These are phyloP conservation scores for Thymelicus sylvestris DNA, from an alignment of 2,888 invertebrate species.

Conservation along the genomic window DNA sequence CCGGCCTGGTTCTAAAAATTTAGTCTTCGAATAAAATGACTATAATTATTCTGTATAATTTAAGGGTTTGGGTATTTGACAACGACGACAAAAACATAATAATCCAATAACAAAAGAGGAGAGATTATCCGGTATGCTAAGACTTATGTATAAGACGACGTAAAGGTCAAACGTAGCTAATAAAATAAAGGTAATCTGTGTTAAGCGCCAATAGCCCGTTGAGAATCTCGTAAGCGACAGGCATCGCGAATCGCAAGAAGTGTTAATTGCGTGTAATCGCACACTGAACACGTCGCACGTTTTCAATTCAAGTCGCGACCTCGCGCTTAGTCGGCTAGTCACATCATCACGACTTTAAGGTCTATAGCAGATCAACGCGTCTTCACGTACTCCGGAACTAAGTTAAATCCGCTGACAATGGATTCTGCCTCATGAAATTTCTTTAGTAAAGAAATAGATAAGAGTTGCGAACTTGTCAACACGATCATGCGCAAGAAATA, in stretches of 20 bases:
- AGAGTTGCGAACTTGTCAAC: too few relatives aligned
- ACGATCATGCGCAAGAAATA: too few relatives aligned
- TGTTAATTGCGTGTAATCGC: slow-evolving; percentile 64
- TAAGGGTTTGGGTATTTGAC: too few relatives aligned
- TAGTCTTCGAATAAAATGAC: too few relatives aligned
- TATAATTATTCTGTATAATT: too few relatives aligned
- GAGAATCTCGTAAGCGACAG: slow-evolving; percentile 28
- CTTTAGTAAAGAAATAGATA: background rate
- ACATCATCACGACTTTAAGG: slow-evolving; percentile 17
- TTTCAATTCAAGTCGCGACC: slow-evolving; percentile 58
- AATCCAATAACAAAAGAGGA: background rate
- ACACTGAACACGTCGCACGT: slow-evolving; percentile 62
- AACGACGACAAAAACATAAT: too few relatives aligned
- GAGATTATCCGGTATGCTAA: background rate
- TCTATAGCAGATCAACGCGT: slow-evolving; percentile 5
- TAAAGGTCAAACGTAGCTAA: slow-evolving; percentile 20
- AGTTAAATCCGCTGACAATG: slow-evolving; percentile 8
- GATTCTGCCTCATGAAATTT: background rate
- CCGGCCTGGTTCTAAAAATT: too few relatives aligned
- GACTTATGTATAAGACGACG: background rate
- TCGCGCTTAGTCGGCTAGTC: slow-evolving; percentile 31
- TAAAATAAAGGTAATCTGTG: slow-evolving; percentile 14
- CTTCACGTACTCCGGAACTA: slow-evolving; percentile 12
- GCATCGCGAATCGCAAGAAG: slow-evolving; percentile 51
- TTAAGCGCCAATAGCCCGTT: background rate